Evolutionary conservation across 2,113 vertebrate species (phyloP).

Genomic region (Anarrhichthys ocellatus): DNA sequence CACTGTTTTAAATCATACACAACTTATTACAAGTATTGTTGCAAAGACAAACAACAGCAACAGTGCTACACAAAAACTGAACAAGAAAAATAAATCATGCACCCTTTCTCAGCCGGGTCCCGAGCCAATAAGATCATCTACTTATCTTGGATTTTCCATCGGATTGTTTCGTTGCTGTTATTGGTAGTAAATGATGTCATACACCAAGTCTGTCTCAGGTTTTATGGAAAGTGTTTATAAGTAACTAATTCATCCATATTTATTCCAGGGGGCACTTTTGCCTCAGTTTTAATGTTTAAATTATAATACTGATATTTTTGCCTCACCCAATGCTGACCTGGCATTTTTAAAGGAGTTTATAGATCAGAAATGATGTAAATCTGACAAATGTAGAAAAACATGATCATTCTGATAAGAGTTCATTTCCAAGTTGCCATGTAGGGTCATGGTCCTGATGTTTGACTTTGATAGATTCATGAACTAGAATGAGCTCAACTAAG

Average conservation of each 20-base stretch:
- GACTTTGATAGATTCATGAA: slow-evolving; percentile 1
- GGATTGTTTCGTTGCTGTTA: background rate
- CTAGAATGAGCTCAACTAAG: background rate
- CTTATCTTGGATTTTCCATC: background rate
- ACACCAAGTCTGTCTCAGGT: background rate
- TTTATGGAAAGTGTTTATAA: background rate
- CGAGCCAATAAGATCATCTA: background rate
- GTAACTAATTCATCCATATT: background rate
- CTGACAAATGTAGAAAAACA: background rate
- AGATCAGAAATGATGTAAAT: background rate
- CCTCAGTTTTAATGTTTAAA: background rate
- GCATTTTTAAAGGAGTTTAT: background rate
- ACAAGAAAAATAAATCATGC: background rate
- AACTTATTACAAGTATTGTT: background rate
- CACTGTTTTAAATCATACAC: too few relatives aligned
- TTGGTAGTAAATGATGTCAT: background rate
- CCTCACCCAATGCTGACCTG: background rate
- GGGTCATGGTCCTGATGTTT: background rate
- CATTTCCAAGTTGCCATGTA: background rate
- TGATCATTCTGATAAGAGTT: background rate
- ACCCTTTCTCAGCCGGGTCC: background rate
- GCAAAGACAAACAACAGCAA: background rate
- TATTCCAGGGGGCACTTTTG: background rate
- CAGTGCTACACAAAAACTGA: background rate
- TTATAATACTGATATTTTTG: background rate